Percentiles rank a stretch among this genome's conserved stretches.
These are phyloP conservation scores for Agriopis aurantiaria DNA, from an alignment of 2,888 invertebrate genomes.

Conservation along the genomic window DNA sequence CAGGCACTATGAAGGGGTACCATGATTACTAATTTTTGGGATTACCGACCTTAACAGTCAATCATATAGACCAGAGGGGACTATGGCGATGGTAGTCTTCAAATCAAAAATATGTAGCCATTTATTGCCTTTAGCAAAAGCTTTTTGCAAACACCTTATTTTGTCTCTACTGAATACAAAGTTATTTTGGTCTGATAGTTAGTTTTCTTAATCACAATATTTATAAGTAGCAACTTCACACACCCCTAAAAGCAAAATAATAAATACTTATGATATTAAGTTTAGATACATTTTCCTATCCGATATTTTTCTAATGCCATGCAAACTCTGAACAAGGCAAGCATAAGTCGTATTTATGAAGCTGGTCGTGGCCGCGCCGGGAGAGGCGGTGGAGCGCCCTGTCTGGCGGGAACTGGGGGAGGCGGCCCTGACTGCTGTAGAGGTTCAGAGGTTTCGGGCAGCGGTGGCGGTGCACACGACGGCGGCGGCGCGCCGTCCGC, in stretches of 20 bases:
- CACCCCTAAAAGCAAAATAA: slow-evolving; percentile 13
- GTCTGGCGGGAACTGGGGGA: slow-evolving; percentile 85
- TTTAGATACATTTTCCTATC: slow-evolving; percentile 10
- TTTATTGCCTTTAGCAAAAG: not conserved
- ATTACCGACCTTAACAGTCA: not conserved
- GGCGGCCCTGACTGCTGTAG: slow-evolving; percentile 73
- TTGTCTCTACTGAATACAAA: slow-evolving; percentile 18
- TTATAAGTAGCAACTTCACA: slow-evolving; percentile 4
- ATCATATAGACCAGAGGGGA: not conserved
- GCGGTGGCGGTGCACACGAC: slow-evolving; percentile 87
- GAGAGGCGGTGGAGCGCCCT: slow-evolving; percentile 88
- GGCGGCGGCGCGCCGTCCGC: slow-evolving; percentile 88
- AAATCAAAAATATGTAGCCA: too few relatives aligned
- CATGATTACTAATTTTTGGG: not conserved
- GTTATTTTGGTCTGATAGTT: slow-evolving; percentile 16
- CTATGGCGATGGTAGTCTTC: too few relatives aligned
- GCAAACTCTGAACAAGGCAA: not conserved
- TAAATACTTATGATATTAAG: slow-evolving; percentile 25
- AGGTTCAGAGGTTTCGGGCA: slow-evolving; percentile 63
- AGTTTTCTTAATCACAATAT: slow-evolving; percentile 1
- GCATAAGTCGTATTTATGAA: slow-evolving; percentile 41
- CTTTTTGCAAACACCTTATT: not conserved
- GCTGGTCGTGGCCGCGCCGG: slow-evolving; percentile 87
- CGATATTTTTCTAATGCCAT: slow-evolving; percentile 7
- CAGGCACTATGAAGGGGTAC: not conserved